phyloP scores from a whole-genome alignment of 2,888 invertebrate genomes.

The Catocala sponsa region DNA sequence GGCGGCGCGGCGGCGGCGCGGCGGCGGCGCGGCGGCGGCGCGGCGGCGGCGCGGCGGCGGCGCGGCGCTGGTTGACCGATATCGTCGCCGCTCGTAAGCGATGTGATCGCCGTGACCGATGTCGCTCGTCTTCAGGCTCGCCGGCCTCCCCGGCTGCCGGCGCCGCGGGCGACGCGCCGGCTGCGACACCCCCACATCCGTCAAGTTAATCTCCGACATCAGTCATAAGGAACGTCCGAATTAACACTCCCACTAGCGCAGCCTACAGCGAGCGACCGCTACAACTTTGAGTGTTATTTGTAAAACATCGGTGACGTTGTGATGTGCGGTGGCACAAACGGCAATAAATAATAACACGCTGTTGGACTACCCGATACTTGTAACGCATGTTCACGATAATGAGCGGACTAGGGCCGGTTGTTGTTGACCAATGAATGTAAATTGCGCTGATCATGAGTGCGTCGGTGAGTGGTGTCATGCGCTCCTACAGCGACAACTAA shows the following conservation, averaged over 20 bases:
- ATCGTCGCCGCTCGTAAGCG: not conserved
- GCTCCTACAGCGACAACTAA: not conserved
- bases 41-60: no score
- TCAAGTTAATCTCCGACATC: slow-evolving; percentile 34
- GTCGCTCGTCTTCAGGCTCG: not conserved
- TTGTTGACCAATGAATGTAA: slow-evolving; percentile 39
- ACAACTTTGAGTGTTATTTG: not conserved
- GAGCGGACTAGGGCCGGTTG: slow-evolving; percentile 2
- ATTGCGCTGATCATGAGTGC: slow-evolving; percentile 20
- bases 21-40: no score
- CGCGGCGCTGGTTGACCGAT: no score
- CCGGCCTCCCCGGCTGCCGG: not conserved
- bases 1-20: no score
- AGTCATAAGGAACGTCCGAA: slow-evolving; percentile 18
- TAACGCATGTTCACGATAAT: not conserved
- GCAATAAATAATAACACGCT: not conserved
- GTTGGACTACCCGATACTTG: not conserved
- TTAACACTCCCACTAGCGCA: slow-evolving; percentile 2
- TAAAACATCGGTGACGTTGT: not conserved
- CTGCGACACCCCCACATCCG: slow-evolving; percentile 15
- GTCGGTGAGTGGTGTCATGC: not conserved
- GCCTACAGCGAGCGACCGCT: not conserved
- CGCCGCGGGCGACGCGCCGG: not conserved
- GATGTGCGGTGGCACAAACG: not conserved
- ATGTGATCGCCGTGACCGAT: slow-evolving; percentile 7